Conservation (phyloP, 2,888 invertebrate genomes). For the Thelaira solivaga region DNA sequence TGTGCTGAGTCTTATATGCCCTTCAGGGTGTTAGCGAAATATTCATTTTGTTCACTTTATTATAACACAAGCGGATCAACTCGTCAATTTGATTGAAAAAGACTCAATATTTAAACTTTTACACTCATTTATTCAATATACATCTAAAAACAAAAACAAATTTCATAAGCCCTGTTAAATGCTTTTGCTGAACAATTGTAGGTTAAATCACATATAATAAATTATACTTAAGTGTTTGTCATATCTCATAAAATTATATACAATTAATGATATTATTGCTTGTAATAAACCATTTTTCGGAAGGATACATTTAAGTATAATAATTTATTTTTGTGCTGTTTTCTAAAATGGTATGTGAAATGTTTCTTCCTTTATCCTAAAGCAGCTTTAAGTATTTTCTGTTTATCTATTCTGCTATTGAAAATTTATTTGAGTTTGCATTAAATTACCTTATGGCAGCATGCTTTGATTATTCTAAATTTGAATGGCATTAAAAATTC, state of each 20-base stretch:
- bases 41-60: too few relatives aligned
- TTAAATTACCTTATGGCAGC: neutral
- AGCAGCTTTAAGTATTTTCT: neutral
- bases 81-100: too few relatives aligned
- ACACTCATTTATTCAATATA: too few relatives aligned
- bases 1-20: too few relatives aligned
- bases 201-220: neutral
- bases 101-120: too few relatives aligned
- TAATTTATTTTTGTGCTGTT: neutral
- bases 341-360: neutral
- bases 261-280: slow-evolving; percentile 19
- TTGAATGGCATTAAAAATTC: slow-evolving; percentile 27
- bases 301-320: slow-evolving; percentile 1
- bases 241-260: slow-evolving; percentile 27
- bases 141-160: too few relatives aligned
- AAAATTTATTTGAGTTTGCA: neutral
- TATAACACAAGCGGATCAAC: too few relatives aligned
- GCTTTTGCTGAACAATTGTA: too few relatives aligned
- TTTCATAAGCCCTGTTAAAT: too few relatives aligned
- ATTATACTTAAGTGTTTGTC: neutral
- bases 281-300: neutral
- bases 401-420: neutral
- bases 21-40: too few relatives aligned
- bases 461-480: neutral
- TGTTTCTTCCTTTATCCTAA: neutral